Evolutionary conservation across 2,797 vertebrate genomes (phyloP).

Genomic region (Squalus acanthias): DNA sequence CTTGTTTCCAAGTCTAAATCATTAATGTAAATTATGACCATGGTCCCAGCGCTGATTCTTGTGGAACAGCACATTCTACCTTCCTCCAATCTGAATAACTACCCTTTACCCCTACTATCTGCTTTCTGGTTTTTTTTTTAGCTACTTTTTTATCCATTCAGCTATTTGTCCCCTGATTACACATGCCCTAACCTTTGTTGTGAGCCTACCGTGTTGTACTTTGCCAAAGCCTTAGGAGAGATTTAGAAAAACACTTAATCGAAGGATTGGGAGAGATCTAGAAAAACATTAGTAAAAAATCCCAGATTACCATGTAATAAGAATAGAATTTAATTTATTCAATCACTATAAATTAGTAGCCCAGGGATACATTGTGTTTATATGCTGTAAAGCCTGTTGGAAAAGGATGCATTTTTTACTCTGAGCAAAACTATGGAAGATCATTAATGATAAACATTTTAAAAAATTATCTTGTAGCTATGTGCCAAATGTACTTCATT

Average conservation of each 20-base stretch:
- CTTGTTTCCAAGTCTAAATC: background rate
- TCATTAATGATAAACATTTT: background rate
- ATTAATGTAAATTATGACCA: background rate
- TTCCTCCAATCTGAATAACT: background rate
- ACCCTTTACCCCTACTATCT: background rate
- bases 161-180: background rate
- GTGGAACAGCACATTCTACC: background rate
- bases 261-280: background rate
- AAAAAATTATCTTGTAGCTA: background rate
- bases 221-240: background rate
- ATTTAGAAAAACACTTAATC: background rate
- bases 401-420: background rate
- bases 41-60: background rate
- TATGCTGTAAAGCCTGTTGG: background rate
- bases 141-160: background rate
- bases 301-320: background rate
- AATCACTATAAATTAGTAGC: background rate
- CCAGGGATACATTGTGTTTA: background rate
- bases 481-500: background rate
- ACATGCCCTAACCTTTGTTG: background rate
- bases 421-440: background rate
- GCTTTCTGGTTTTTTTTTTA: background rate
- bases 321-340: background rate
- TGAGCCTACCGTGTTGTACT: background rate
- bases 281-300: background rate